phyloP scores from a whole-genome alignment of 2,797 vertebrate genomes.

The Menidia menidia region DNA sequence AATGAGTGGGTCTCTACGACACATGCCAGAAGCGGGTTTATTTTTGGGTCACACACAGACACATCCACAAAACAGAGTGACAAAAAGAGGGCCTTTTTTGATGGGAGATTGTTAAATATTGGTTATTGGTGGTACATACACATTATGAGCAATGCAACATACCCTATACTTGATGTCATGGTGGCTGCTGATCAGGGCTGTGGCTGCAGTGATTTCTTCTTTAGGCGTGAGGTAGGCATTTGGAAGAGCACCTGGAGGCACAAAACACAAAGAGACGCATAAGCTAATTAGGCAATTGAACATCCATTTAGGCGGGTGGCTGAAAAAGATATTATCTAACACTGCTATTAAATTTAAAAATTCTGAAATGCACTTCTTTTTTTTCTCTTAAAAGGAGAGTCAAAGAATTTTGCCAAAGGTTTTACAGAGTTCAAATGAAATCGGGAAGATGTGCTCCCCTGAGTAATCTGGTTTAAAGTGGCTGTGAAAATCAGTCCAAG shows the following conservation, averaged over 20 bases:
- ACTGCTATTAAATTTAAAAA: too few relatives aligned
- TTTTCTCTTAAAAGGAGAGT: too few relatives aligned
- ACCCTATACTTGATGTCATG: constrained; percentile 99
- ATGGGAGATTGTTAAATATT: too few relatives aligned
- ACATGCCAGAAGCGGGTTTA: constrained; percentile 60
- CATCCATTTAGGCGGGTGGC: background rate
- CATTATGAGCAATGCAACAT: constrained; percentile 43
- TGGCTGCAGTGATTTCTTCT: constrained; percentile 91
- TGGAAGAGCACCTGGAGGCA: constrained; percentile 86
- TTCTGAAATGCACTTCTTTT: too few relatives aligned
- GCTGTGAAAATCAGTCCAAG: too few relatives aligned
- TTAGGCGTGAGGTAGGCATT: constrained; percentile 98
- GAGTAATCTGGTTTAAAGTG: too few relatives aligned
- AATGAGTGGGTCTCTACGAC: constrained; percentile 60
- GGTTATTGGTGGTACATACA: too few relatives aligned
- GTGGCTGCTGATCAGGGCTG: constrained; percentile 93
- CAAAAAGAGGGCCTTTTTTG: background rate
- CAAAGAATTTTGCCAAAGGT: too few relatives aligned
- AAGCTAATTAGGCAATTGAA: background rate
- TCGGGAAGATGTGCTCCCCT: too few relatives aligned
- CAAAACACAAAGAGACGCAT: constrained; percentile 17
- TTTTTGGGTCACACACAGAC: constrained; percentile 58
- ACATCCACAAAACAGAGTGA: constrained; percentile 12
- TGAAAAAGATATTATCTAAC: too few relatives aligned
- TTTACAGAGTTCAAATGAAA: too few relatives aligned